Percentiles rank a stretch among this genome's conserved stretches.
Evolutionary conservation across 2,797 vertebrate genomes (phyloP).

Genomic region (Pristis pectinata): DNA sequence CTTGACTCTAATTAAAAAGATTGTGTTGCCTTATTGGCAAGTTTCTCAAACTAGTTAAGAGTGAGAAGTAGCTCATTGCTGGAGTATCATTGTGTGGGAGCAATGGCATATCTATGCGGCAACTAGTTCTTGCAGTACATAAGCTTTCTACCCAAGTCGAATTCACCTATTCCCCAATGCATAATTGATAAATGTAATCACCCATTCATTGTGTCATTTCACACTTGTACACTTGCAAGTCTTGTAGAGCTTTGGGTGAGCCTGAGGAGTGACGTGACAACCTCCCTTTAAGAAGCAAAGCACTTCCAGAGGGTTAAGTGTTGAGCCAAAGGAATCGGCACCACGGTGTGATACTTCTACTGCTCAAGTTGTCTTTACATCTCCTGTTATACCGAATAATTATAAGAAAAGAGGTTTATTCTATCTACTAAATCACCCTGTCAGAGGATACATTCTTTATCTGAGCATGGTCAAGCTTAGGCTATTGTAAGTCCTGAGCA

Average conservation of each 20-base stretch:
- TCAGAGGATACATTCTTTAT: background rate
- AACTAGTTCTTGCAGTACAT: background rate
- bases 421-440: background rate
- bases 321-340: background rate
- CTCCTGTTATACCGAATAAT: background rate
- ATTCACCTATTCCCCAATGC: conserved; percentile 9
- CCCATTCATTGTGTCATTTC: background rate
- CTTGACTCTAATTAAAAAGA: background rate
- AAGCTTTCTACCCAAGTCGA: background rate
- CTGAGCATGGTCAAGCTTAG: background rate
- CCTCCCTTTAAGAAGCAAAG: background rate
- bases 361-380: background rate
- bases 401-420: background rate
- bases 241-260: too few species aligned
- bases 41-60: background rate
- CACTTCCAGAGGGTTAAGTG: background rate
- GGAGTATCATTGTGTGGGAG: background rate
- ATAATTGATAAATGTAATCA: background rate
- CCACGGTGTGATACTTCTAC: background rate
- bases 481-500: background rate
- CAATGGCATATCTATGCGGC: background rate
- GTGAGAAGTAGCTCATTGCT: background rate
- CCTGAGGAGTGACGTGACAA: background rate
- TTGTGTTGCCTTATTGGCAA: background rate
- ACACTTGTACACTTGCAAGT: background rate